Evolutionary conservation across 2,888 invertebrate genomes (phyloP).

Genomic region (Ectobius pallidus): DNA sequence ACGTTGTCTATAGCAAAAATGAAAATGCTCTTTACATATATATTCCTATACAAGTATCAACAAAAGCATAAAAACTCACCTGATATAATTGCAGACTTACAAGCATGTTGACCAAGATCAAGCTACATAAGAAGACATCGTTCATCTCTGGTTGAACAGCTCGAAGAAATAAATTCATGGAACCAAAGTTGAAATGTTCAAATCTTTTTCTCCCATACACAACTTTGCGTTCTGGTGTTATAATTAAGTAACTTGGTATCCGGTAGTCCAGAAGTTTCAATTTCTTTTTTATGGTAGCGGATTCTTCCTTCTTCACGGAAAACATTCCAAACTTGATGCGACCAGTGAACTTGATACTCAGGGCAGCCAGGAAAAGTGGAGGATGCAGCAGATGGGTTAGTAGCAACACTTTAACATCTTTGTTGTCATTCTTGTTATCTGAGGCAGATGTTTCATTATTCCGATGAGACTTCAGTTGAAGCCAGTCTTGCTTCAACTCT

Average conservation of each 20-base stretch:
- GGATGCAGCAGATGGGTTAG: slow-evolving; percentile 55
- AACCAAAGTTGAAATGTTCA: slow-evolving; percentile 54
- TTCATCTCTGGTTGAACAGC: slow-evolving; percentile 58
- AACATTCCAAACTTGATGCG: slow-evolving; percentile 56
- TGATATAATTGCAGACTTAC: slow-evolving; percentile 55
- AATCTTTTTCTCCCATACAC: slow-evolving; percentile 54
- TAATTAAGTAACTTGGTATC: slow-evolving; percentile 53
- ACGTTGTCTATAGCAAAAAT: no score
- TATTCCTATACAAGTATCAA: no score
- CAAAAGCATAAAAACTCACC: no score
- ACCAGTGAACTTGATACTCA: slow-evolving; percentile 60
- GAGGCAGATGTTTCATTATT: slow-evolving; percentile 16
- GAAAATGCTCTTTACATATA: no score
- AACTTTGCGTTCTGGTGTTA: slow-evolving; percentile 54
- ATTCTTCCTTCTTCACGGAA: slow-evolving; percentile 47
- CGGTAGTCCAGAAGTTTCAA: slow-evolving; percentile 40
- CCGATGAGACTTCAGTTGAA: slow-evolving; percentile 46
- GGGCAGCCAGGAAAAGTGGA: slow-evolving; percentile 59
- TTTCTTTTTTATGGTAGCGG: slow-evolving; percentile 43
- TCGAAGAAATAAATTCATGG: slow-evolving; percentile 56
- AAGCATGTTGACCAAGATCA: slow-evolving; percentile 55
- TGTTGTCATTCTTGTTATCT: not conserved
- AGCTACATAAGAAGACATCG: slow-evolving; percentile 57
- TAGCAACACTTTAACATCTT: slow-evolving; percentile 52
- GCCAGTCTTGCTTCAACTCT: slow-evolving; percentile 48